These are phyloP conservation scores for Tetranychus cinnabarinus DNA, from an alignment of 1,140 invertebrate genomes.

Conservation along the genomic window DNA sequence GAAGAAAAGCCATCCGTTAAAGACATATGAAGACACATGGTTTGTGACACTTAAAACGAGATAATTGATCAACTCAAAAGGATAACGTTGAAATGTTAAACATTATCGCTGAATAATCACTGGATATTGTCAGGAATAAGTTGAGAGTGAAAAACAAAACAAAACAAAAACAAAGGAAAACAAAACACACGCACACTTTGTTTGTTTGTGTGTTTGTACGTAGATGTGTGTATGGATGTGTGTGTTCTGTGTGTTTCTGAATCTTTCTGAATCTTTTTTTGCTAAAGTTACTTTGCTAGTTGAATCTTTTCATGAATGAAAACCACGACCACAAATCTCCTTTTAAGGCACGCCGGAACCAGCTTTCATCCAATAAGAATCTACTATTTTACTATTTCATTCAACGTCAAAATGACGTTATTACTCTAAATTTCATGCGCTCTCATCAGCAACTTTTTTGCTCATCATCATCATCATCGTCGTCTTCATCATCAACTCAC, in stretches of 20 bases:
- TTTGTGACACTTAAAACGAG: neutral
- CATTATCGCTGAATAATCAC: neutral
- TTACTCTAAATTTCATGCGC: neutral
- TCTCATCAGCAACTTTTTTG: neutral
- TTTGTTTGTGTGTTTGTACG: neutral
- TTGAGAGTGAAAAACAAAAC: neutral
- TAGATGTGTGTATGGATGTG: too few relatives aligned
- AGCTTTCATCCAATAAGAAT: neutral
- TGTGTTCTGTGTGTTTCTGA: too few relatives aligned
- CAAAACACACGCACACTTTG: neutral
- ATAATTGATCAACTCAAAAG: neutral
- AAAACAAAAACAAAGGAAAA: neutral
- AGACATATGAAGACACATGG: neutral
- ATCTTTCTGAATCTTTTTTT: neutral
- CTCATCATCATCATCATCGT: too few relatives aligned
- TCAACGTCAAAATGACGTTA: slow-evolving; percentile 3
- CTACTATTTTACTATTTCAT: neutral
- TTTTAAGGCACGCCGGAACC: neutral
- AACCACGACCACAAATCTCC: neutral
- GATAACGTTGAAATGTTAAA: neutral
- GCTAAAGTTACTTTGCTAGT: neutral
- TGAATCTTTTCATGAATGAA: neutral
- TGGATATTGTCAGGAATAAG: neutral
- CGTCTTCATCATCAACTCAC: too few relatives aligned
- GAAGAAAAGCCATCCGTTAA: neutral